Percentiles rank a stretch among this genome's conserved stretches.
phyloP scores from a whole-genome alignment of 2,888 invertebrate species.

The Melangyna quadrimaculata region DNA sequence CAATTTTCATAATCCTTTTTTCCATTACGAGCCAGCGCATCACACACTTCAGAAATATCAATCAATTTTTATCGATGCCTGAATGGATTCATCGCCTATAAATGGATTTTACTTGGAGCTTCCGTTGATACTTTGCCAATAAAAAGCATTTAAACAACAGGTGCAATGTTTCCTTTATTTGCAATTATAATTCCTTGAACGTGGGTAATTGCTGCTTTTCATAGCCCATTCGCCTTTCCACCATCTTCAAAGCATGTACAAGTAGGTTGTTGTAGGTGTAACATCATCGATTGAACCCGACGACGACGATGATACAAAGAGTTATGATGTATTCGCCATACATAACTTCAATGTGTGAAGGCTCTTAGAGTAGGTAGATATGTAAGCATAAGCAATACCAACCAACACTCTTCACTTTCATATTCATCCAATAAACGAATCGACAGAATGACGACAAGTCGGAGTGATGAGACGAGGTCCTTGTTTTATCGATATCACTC shows the following conservation, averaged over 20 bases:
- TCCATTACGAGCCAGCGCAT: neutral
- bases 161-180: neutral
- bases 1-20: neutral
- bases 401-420: neutral
- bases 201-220: neutral
- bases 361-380: neutral
- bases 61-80: conserved; percentile 5
- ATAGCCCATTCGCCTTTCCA: neutral
- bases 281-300: conserved; percentile 5
- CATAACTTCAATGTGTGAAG: neutral
- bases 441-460: neutral
- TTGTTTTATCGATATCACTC: conserved; percentile 21
- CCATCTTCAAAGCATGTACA: neutral
- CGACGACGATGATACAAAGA: conserved; percentile 1
- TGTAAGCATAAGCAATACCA: neutral
- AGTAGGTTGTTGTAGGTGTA: too few relatives aligned
- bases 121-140: neutral
- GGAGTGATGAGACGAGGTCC: neutral
- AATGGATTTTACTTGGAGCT: neutral
- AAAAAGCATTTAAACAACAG: neutral
- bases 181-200: conserved; percentile 4
- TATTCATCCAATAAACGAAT: neutral
- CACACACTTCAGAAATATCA: neutral
- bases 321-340: neutral
- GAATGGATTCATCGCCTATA: conserved; percentile 1